Percentiles rank a stretch among this genome's conserved stretches.
phyloP scores from a whole-genome alignment of 2,888 invertebrate species.

The Drosophila quinaria region DNA sequence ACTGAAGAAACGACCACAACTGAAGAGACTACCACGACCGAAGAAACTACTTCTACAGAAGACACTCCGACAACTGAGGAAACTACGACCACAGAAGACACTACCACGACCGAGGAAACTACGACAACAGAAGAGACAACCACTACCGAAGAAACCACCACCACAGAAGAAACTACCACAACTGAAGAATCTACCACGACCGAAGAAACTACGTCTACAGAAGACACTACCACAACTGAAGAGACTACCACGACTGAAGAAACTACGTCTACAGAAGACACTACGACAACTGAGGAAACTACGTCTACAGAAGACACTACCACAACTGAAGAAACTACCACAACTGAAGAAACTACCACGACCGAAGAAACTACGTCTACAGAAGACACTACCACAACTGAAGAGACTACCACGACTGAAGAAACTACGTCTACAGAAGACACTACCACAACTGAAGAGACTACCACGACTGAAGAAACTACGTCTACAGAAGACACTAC shows the following conservation, averaged over 20 bases:
- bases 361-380: not conserved
- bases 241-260: not conserved
- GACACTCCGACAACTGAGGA: not conserved
- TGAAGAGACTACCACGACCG: not conserved
- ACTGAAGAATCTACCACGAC: not conserved
- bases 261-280: not conserved
- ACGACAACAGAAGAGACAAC: not conserved
- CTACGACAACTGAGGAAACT: not conserved
- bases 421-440: not conserved
- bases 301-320: slow-evolving; percentile 1
- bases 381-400: not conserved
- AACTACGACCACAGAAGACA: not conserved
- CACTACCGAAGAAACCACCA: not conserved
- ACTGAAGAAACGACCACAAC: not conserved
- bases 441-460: not conserved
- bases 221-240: not conserved
- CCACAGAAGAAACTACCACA: not conserved
- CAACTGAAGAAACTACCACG: no score
- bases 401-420: not conserved
- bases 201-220: not conserved
- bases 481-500: not conserved
- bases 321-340: not conserved
- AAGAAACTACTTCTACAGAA: slow-evolving; percentile 1
- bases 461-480: not conserved
- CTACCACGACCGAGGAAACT: no score